A percentile compares a stretch with the other conserved stretches of the same genome.
phyloP scores from a whole-genome alignment of 2,797 vertebrate genomes.

The Fistularia commersonii region DNA sequence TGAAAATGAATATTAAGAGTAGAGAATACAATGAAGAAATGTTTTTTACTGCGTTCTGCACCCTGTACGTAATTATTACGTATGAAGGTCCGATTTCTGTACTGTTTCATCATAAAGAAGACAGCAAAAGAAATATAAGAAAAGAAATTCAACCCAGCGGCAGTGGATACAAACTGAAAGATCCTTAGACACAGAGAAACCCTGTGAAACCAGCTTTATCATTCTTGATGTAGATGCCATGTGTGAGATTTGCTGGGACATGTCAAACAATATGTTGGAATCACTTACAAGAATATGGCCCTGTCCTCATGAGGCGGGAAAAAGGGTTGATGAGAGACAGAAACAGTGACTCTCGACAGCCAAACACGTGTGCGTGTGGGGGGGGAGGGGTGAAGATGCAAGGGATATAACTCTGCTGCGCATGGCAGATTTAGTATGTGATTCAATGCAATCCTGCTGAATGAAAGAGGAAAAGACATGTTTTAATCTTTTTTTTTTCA shows the following conservation, averaged over 20 bases:
- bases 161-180: background rate
- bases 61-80: too few relatives aligned
- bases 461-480: background rate
- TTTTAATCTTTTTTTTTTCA: background rate
- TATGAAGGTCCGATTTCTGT: too few relatives aligned
- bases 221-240: constrained; percentile 6
- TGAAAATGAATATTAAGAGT: background rate
- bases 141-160: too few relatives aligned
- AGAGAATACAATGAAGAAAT: too few relatives aligned
- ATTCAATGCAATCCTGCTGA: constrained; percentile 1
- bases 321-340: constrained; percentile 2
- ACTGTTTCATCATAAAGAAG: too few relatives aligned
- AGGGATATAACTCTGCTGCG: constrained; percentile 9
- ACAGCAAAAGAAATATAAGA: too few relatives aligned
- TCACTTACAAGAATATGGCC: constrained; percentile 33
- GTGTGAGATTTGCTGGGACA: constrained; percentile 4
- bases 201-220: constrained; percentile 3
- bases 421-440: constrained; percentile 18
- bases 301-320: constrained; percentile 20
- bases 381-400: constrained; percentile 18
- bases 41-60: too few relatives aligned
- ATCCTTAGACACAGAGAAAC: background rate
- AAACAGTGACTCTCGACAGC: background rate
- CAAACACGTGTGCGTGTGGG: too few relatives aligned
- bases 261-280: constrained; percentile 39